Conservation (phyloP, 1,140 invertebrate genomes). For the Hypsibius dujardini region DNA sequence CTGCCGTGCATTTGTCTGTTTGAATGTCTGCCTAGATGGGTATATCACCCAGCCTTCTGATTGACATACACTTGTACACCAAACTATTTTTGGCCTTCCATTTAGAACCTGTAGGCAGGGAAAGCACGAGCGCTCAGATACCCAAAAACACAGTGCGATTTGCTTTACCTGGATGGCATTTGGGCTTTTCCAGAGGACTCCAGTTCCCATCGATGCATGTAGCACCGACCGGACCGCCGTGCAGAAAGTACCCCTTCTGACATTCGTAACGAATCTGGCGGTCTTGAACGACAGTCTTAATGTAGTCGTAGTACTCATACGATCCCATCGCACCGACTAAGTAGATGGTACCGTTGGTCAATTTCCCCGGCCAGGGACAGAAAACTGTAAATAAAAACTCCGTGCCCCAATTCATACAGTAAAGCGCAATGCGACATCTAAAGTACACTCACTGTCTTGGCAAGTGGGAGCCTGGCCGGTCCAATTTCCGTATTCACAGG, state of each 20-base stretch:
- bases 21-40: too few relatives aligned
- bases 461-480: slow-evolving; percentile 63
- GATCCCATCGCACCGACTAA: slow-evolving; percentile 89
- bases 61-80: too few relatives aligned
- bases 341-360: slow-evolving; percentile 73
- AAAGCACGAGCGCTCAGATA: too few relatives aligned
- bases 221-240: slow-evolving; percentile 71
- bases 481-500: slow-evolving; percentile 79
- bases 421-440: background rate
- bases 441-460: slow-evolving; percentile 46
- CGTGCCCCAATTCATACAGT: background rate
- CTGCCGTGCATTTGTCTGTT: too few relatives aligned
- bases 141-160: too few relatives aligned
- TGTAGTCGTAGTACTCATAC: slow-evolving; percentile 89
- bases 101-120: too few relatives aligned
- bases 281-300: slow-evolving; percentile 64
- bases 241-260: slow-evolving; percentile 66
- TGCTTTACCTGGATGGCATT: slow-evolving; percentile 25
- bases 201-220: slow-evolving; percentile 74
- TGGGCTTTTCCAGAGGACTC: slow-evolving; percentile 48
- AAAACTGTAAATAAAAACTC: slow-evolving; percentile 46
- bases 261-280: slow-evolving; percentile 93
- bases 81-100: too few relatives aligned
- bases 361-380: slow-evolving; percentile 77
- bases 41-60: too few relatives aligned